Base-by-base conservation (phyloP, 2,113 vertebrate species). In the Etheostoma spectabile region DNA sequence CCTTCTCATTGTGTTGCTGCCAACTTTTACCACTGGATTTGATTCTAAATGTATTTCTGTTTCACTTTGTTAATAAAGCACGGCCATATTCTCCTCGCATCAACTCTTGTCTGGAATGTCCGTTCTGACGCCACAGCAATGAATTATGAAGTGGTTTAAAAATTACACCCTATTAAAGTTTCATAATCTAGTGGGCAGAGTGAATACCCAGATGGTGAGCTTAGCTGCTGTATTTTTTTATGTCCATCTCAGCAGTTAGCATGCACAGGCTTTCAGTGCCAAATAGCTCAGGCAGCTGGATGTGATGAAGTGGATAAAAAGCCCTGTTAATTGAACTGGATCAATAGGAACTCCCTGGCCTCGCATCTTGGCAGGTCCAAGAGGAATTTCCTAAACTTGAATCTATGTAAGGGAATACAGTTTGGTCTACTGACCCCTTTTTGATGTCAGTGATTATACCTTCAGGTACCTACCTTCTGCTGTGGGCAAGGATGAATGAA, bases 151-250 rank as follows among this genome's bases (percentile, higher is more conserved):
- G 70, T 75, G 85, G 65, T 90, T 90, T 85, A 70, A 65, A 88
- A 90, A 90, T 83, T 80, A 86, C 66, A 88, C 66, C 77, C 52
- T 24, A 82, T 92, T 87, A 88, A 89, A 87, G 70, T 85, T 87
- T 92, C 33, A 88, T 80, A 59, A 75, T 83, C 83, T 83, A 16
- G 76, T 67, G 82, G 72, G 69, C 70, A 87, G 82, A 45, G 61
- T 61, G 83, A 80, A 77, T 27, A 70, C 72, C 69, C 74, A 77
- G 78, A 90, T 49, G 82, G 69, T 11, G 64, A 83, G 77, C 60
- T 61, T 69, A 53, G 57, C 4, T 49, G 16, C 21, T n/a, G 1
- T 69, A 42, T 67, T 57, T 75, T 46, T 62, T 52, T 65, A 79
- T 56, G 83, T 79, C 74, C 46, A 49, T 77, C 73, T 84, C 88